These are phyloP conservation scores for Schrankia costaestrigalis DNA, from an alignment of 2,888 invertebrate genomes.

Conservation along the genomic window DNA sequence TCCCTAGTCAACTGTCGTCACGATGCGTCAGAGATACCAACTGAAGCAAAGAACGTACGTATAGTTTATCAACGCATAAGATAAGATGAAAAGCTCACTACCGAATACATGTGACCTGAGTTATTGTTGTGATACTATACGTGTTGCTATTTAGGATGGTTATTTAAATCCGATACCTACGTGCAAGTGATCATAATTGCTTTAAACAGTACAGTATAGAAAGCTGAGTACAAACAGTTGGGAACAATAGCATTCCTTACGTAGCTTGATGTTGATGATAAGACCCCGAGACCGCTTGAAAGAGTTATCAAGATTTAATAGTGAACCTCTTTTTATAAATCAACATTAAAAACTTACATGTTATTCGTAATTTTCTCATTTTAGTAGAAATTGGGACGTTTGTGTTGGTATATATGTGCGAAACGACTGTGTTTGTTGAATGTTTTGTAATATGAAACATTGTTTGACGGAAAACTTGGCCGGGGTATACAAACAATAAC, in stretches of 20 bases:
- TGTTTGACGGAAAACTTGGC: conserved; percentile 60
- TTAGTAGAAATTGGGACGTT: conserved; percentile 19
- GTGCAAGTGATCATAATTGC: conserved; percentile 43
- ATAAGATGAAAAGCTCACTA: conserved; percentile 26
- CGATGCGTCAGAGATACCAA: conserved; percentile 76
- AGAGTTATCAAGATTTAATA: conserved; percentile 14
- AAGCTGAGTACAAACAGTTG: conserved; percentile 42
- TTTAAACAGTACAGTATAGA: conserved; percentile 60
- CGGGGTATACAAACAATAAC: conserved; percentile 48
- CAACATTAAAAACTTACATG: too few species aligned
- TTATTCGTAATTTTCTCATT: too few species aligned
- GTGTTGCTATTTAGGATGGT: too few species aligned
- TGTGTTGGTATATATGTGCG: conserved; percentile 14
- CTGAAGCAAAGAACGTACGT: conserved; percentile 76
- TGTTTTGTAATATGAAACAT: conserved; percentile 61
- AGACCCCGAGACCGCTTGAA: conserved; percentile 7
- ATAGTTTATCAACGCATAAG: conserved; percentile 38
- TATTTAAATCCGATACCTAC: conserved; percentile 42
- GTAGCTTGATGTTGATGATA: conserved; percentile 36
- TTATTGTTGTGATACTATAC: conserved; percentile 42
- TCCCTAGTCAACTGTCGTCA: conserved; percentile 41
- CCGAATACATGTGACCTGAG: conserved; percentile 40
- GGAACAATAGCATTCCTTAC: conserved; percentile 63
- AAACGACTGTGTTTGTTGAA: conserved; percentile 25
- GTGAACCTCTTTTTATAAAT: conserved; percentile 6